phyloP scores from a whole-genome alignment of 1,140 invertebrate genomes.

The Capitella teleta region DNA sequence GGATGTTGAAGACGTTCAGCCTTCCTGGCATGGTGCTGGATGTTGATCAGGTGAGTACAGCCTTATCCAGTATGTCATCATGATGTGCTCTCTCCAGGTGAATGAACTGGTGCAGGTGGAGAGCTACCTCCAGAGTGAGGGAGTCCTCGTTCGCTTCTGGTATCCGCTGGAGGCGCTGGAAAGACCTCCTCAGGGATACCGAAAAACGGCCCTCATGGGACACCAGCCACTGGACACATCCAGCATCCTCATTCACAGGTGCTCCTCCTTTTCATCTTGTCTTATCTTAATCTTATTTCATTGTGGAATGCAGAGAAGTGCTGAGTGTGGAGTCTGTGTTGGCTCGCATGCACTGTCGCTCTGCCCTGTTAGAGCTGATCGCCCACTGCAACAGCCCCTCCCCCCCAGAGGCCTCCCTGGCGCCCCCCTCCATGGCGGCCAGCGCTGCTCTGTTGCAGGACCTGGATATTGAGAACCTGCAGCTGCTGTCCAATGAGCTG shows the following conservation, averaged over 20 bases:
- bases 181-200: conserved; percentile 29
- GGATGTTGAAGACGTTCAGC: conserved; percentile 41
- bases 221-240: conserved; percentile 36
- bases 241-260: conserved; percentile 39
- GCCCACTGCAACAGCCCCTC: conserved; percentile 38
- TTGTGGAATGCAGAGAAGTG: conserved; percentile 25
- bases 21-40: conserved; percentile 40
- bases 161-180: conserved; percentile 40
- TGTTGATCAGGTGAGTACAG: conserved; percentile 30
- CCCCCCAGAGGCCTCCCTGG: conserved; percentile 24
- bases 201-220: conserved; percentile 29
- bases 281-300: background rate
- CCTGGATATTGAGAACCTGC: conserved; percentile 40
- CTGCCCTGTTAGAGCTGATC: conserved; percentile 33
- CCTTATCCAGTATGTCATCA: background rate
- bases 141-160: conserved; percentile 42
- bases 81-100: conserved; percentile 15
- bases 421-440: conserved; percentile 29
- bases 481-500: conserved; percentile 36
- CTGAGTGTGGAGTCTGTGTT: conserved; percentile 27
- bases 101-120: conserved; percentile 43
- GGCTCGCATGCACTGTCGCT: conserved; percentile 33
- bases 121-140: conserved; percentile 40
- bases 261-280: background rate
- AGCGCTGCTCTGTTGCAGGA: conserved; percentile 37